Base-by-base conservation (phyloP, 1,140 invertebrate genomes). In the Ridgeia piscesae region DNA sequence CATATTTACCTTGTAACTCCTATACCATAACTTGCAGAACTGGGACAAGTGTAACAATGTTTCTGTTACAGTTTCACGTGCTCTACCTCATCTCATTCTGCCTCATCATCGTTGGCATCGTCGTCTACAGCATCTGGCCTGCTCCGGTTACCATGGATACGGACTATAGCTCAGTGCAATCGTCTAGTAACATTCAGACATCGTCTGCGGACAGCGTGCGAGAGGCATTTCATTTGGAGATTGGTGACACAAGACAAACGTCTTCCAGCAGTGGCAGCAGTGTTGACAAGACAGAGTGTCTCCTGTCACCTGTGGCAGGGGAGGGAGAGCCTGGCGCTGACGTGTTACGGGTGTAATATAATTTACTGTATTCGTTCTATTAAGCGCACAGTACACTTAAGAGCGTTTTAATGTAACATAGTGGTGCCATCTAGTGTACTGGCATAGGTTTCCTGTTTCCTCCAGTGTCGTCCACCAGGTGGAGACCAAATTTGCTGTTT, bases 81-180 rank as follows among this genome's bases (percentile, higher is more conserved):
- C 95, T 98, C 93, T 98, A 98, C 95, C 97, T 98, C 95, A 95
- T 98, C 89, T 98, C 98, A 0, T 98, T 98, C 94, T 95, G 97
- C 31, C 96, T 98, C 92, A 97, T 98, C 77, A 97, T 98, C 96
- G 96, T 97, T 27, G 98, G 98, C 33, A 97, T 98, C 92, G 97
- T 98, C 92, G 96, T 98, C 91, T 98, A 97, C 95, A 93, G 91
- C 91, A 31, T 93, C 21, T 89, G 77, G 58, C 91, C 92, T 6
- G 21, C 92, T 58, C 42, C 48, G 2, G 89, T 33, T 31, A 21
- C 58, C 58, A 77, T 31, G 27, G 27, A 77, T 31, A 77, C 58
- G 27, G 58, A 77, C 58, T 77, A 77, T 21, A 77, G 27, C 58
- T 77, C 58, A 0, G 58, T 77, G 11, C 58, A 77, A 31, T 77